Evolutionary conservation across 2,113 vertebrate species (phyloP), one percentile per base, ranked within the genome.

Genomic region (Podiceps cristatus): DNA sequence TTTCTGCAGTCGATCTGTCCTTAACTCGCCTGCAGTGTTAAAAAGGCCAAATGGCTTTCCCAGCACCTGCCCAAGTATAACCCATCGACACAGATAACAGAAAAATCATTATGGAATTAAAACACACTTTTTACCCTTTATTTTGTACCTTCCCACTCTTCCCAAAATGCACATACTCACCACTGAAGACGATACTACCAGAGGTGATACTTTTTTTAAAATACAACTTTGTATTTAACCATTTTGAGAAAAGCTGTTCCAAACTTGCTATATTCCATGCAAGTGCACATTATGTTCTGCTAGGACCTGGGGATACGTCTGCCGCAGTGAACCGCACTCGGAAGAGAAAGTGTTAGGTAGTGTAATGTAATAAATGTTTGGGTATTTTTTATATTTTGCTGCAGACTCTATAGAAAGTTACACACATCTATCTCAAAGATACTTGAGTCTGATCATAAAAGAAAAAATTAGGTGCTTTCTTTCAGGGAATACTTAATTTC

Each of bases 131-230:
- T 62, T 63, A n/a, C 35, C 23, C 33, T 85, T 17, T 74, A 1
- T 37, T 69, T 18, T 37, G 18, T 44, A 47, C 29, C 33, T 78
- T 79, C 33, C 42, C 19, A 4, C 29, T 62, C 24, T 55, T 3
- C 27, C 42, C 42, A 31, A 37, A 78, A 31, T 23, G 27, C 18
- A 19, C 12, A 0, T 18, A 13, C 4, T 52, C 0, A 0, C 44
- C 37, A 13, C 13, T 60, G 56, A 50, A 49, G 58, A 25, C 44
- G 68, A 0, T 23, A 15, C 18, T 37, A 28, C 23, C 33, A 44
- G 49, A 76, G 53, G 40, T 15, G 35, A 14, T 24, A 40, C 12
- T 9, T 40, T 37, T 67, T 77, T 69, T 68, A 25, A 37, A 69
- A 52, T 53, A 20, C 24, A 27, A 19, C 45, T 90, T 58, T 67